Evolutionary conservation across 2,888 invertebrate genomes (phyloP).

Genomic region (Phyllotreta cruciferae): DNA sequence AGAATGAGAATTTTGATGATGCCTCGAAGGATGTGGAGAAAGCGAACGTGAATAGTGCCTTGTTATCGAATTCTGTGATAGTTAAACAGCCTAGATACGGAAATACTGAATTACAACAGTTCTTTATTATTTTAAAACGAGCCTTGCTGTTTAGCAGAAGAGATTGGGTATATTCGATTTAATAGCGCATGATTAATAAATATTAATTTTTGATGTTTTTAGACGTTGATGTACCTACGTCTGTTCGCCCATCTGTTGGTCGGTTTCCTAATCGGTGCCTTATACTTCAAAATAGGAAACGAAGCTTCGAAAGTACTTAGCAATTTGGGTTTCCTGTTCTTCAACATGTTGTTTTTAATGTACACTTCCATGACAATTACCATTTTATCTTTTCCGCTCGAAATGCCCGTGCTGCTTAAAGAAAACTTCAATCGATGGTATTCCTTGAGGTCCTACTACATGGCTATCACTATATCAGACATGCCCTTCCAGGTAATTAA

Average conservation of each 20-base stretch:
- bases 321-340: constrained; percentile 96
- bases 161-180: constrained; percentile 76
- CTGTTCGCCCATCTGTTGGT: constrained; percentile 93
- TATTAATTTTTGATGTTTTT: constrained; percentile 43
- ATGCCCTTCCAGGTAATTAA: constrained; percentile 93
- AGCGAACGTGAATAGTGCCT: constrained; percentile 72
- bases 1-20: constrained; percentile 60
- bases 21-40: constrained; percentile 59
- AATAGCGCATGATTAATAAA: constrained; percentile 1
- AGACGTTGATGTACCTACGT: constrained; percentile 95
- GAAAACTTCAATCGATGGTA: constrained; percentile 99
- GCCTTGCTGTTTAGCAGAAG: constrained; percentile 84
- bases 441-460: constrained; percentile 90
- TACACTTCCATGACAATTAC: constrained; percentile 99
- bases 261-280: constrained; percentile 91
- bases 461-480: constrained; percentile 95
- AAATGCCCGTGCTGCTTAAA: constrained; percentile 92
- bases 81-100: constrained; percentile 78
- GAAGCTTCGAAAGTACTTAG: constrained; percentile 96
- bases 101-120: constrained; percentile 83
- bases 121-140: constrained; percentile 86
- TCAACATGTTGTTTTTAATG: constrained; percentile 98
- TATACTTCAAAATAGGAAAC: constrained; percentile 95
- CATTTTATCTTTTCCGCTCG: constrained; percentile 94
- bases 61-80: constrained; percentile 67